Conservation (phyloP, 2,888 invertebrate genomes). For the Troides oblongomaculatus region DNA sequence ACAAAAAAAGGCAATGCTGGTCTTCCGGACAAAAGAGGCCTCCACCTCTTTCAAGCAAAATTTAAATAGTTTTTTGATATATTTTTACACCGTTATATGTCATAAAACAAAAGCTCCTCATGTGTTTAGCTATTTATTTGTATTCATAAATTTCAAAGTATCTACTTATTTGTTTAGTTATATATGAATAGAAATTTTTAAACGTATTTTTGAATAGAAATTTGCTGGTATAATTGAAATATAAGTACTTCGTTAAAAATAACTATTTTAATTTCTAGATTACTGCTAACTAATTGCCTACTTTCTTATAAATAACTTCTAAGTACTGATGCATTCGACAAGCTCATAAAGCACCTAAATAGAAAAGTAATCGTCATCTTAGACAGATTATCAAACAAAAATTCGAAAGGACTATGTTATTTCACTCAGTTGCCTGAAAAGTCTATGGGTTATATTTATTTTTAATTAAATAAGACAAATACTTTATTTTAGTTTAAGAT, state of each 20-base stretch:
- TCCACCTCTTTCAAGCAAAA: too few species aligned
- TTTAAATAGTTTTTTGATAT: too few species aligned
- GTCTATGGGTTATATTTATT: background rate
- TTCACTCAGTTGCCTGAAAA: background rate
- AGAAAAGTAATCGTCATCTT: conserved; percentile 1
- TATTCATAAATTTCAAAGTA: too few species aligned
- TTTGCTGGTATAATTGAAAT: background rate
- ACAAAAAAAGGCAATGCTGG: too few species aligned
- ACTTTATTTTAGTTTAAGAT: background rate
- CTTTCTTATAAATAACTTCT: conserved; percentile 12
- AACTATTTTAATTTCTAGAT: background rate
- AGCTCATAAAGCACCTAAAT: conserved; percentile 19
- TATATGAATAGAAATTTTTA: too few species aligned
- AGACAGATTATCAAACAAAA: background rate
- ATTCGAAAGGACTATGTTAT: background rate
- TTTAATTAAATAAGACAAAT: background rate
- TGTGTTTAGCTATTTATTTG: too few species aligned
- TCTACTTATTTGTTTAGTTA: too few species aligned
- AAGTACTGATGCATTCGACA: conserved; percentile 7
- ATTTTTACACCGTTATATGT: too few species aligned
- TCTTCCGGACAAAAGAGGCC: too few species aligned
- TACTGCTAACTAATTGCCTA: background rate
- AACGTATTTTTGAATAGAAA: background rate
- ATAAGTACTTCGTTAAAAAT: background rate
- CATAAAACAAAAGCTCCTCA: too few species aligned